Evolutionary conservation across 2,797 vertebrate species (phyloP), one percentile per base, ranked within the genome.

Genomic region (Helostoma temminkii): DNA sequence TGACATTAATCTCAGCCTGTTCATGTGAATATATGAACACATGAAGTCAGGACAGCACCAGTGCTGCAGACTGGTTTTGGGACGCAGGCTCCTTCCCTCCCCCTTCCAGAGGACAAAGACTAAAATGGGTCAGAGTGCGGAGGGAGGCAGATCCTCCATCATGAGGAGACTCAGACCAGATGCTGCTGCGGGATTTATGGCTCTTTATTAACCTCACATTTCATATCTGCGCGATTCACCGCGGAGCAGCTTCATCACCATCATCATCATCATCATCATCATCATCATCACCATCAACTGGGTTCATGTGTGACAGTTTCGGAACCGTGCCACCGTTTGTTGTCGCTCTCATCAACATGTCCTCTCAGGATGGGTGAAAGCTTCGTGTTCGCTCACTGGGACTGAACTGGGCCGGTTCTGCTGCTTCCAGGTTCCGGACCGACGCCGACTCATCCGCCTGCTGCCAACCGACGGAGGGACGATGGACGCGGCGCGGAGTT

Each of bases 71-170:
- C 30, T 2, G 30, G 10, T 30, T n/a, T 30, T 30, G 30, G 30
- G 30, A 9, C 10, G 30, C 30, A 30, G 30, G 30, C 30, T 30
- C 30, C 30, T 8, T 48, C 74, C 64, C 64, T 55, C 80, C 76
- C 59, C 74, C 75, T 50, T 2, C 43, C 77, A 45, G 85, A 93
- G 89, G 89, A 93, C 92, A 93, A 93, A 93, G 91, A 89, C 83
- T 79, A 59, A 92, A 93, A 76, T 92, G 92, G 90, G 90, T 93
- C 92, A 92, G 78, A 72, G 80, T 78, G 67, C 5, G 61, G 71
- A 65, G 80, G 41, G 78, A 1, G 78, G 78, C 64, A 9, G 47
- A 76, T 82, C 72, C 34, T 82, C 71, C 71, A 37, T 54, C 69
- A 8, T 56, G 57, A 16, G 45, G 12, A 50, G 37, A n/a, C 53